A percentile compares a stretch with the other conserved stretches of the same genome.
phyloP scores from a whole-genome alignment of 2,888 invertebrate genomes.

The Erebia palarica region DNA sequence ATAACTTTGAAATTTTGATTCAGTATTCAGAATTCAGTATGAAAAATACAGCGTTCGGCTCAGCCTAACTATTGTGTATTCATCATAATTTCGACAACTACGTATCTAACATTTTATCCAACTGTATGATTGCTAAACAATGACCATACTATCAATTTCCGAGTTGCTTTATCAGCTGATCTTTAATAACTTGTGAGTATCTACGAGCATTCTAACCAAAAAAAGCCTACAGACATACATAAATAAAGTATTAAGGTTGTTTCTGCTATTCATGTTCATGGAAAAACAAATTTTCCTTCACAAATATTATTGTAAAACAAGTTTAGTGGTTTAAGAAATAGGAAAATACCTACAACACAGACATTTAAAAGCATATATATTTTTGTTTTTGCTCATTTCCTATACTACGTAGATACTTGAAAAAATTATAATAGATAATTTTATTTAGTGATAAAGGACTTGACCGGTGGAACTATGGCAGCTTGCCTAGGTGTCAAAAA shows the following conservation, averaged over 20 bases:
- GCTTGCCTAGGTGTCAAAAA: too few species aligned
- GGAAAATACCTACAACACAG: too few species aligned
- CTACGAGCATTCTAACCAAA: constrained; percentile 6
- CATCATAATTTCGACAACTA: not conserved
- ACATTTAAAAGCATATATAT: too few species aligned
- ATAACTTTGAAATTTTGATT: not conserved
- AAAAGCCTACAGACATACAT: not conserved
- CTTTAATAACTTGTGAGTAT: constrained; percentile 24
- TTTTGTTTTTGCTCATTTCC: too few species aligned
- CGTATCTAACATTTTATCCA: not conserved
- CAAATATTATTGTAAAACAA: not conserved
- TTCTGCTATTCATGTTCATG: not conserved
- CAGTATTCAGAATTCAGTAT: too few species aligned
- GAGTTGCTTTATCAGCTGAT: constrained; percentile 27
- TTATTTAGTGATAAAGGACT: too few species aligned
- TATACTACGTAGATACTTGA: too few species aligned
- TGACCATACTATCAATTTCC: constrained; percentile 21
- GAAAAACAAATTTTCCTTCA: not conserved
- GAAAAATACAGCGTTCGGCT: not conserved
- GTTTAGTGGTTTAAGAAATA: not conserved
- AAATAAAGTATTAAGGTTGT: not conserved
- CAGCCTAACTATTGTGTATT: too few species aligned
- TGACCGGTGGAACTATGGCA: too few species aligned
- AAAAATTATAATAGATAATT: too few species aligned
- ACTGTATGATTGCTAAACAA: not conserved